Conservation (phyloP, 1,140 invertebrate species). For the Lycorma delicatula region DNA sequence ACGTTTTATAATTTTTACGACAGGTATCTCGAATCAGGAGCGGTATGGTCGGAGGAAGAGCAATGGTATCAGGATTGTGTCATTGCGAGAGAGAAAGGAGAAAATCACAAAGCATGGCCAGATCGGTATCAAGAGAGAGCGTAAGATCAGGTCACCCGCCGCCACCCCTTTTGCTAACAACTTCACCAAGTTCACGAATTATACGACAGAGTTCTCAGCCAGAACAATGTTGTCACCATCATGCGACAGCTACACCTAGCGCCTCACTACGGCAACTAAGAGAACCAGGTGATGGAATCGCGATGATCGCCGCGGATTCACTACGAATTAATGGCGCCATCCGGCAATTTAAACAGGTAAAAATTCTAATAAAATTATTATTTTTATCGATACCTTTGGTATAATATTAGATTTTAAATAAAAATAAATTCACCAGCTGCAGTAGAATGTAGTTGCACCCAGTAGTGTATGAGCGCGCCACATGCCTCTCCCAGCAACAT, state of each 20-base stretch:
- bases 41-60: constrained; percentile 42
- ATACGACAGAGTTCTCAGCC: constrained; percentile 87
- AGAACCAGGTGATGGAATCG: constrained; percentile 76
- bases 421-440: no score
- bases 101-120: constrained; percentile 36
- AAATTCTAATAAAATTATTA: not conserved
- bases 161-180: constrained; percentile 60
- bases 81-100: constrained; percentile 29
- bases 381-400: not conserved
- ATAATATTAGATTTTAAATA: not conserved
- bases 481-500: no score
- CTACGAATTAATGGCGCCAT: constrained; percentile 93
- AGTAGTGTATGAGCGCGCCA: no score
- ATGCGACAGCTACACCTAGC: constrained; percentile 46
- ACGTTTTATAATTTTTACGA: no score
- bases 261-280: constrained; percentile 74
- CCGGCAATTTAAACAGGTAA: constrained; percentile 90
- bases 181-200: constrained; percentile 60
- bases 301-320: constrained; percentile 95
- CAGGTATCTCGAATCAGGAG: constrained; percentile 41
- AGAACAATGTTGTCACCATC: constrained; percentile 47
- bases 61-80: not conserved
- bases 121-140: constrained; percentile 47
- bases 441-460: no score
- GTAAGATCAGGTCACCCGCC: constrained; percentile 49